Evolutionary conservation across 2,113 vertebrate species (phyloP), one percentile per base, ranked within the genome.

Genomic region (Silurus glanis): DNA sequence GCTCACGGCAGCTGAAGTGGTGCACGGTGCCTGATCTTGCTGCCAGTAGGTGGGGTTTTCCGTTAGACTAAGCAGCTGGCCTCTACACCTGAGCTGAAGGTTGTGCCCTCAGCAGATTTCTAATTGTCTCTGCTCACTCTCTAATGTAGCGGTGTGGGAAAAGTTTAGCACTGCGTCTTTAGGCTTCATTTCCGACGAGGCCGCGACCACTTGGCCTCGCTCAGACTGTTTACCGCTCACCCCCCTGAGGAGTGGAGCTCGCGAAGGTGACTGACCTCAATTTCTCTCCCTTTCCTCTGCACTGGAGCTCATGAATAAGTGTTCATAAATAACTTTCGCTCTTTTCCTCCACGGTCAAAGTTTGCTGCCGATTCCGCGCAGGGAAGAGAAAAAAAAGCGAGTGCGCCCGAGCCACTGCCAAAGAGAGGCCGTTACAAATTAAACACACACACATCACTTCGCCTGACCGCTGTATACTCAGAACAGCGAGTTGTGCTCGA

Each of bases 261-360:
- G 86, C 81, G 87, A 76, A 91, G 89, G 88, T 89, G 86, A 81
- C 83, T 88, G 86, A 91, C 90, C 91, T 90, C 90, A 91, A 91
- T 92, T 90, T 91, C 90, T 89, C 89, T 86, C 83, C 56, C 87
- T 89, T 90, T 79, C 85, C 86, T 90, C 81, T 85, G 61, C 90
- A 88, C 85, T 85, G 51, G 86, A 87, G 88, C 85, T 87, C 83
- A 84, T 90, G 87, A 92, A 92, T 90, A 88, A 88, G 78, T 78
- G 86, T 78, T 87, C 83, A 83, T 89, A 90, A 92, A 89, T 88
- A 91, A 87, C 83, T 53, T 17, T 71, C 25, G 23, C 78, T 83
- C 76, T 62, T 53, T 62, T 80, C 74, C 47, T 72, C 80, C n/a
- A 55, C 78, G 53, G 23, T 37, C 17, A 14, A 87, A 75, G 83